phyloP scores from a whole-genome alignment of 2,888 invertebrate species.

The Diabrotica balteata region DNA sequence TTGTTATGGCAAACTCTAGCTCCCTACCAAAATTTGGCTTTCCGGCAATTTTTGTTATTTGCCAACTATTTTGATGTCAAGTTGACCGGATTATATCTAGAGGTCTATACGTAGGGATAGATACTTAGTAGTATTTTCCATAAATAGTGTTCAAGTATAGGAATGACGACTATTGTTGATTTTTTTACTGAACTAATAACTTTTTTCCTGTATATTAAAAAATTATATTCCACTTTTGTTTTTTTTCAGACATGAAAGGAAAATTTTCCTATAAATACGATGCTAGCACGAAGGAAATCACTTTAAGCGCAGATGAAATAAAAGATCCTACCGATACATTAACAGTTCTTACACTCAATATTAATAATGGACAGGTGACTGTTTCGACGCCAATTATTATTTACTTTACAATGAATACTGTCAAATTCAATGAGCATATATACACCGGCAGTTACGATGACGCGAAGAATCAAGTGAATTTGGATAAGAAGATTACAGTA shows the following conservation, averaged over 20 bases:
- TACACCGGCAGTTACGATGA: conserved; percentile 40
- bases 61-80: no score
- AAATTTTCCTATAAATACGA: no score
- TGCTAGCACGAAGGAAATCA: no score
- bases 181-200: no score
- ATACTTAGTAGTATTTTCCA: no score
- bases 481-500: conserved; percentile 23
- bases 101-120: no score
- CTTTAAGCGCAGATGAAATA: not conserved
- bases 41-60: no score
- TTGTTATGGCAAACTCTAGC: no score
- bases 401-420: conserved; percentile 9
- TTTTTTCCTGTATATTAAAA: not conserved
- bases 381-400: conserved; percentile 30
- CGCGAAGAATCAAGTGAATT: conserved; percentile 23
- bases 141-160: no score
- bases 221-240: not conserved
- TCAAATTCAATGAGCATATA: conserved; percentile 34
- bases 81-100: no score
- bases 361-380: conserved; percentile 21
- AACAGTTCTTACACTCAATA: conserved; percentile 27
- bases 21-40: no score
- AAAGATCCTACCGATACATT: conserved; percentile 12
- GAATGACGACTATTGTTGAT: no score
- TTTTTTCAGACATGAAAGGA: conserved; percentile 29